A percentile compares a stretch with the other conserved stretches of the same genome.
Conservation (phyloP, 1,140 invertebrate genomes). For the Drosophila sulfurigaster region DNA sequence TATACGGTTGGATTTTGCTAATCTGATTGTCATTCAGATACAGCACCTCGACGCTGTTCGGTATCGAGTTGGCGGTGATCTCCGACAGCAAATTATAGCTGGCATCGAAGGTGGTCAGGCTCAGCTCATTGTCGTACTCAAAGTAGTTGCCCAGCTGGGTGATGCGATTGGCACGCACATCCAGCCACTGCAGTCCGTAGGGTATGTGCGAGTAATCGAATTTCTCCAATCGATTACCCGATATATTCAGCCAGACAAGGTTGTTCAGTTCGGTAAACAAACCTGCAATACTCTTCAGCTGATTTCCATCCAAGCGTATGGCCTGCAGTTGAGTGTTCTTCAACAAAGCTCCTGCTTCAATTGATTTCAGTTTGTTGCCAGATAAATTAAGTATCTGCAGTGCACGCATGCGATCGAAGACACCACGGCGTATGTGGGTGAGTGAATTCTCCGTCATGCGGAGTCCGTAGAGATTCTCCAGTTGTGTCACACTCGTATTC, state of each 20-base stretch:
- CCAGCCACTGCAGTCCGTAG: slow-evolving; percentile 94
- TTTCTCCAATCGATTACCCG: slow-evolving; percentile 94
- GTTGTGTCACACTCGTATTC: slow-evolving; percentile 92
- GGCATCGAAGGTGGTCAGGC: slow-evolving; percentile 93
- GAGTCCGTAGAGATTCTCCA: slow-evolving; percentile 92
- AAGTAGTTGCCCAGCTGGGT: slow-evolving; percentile 95
- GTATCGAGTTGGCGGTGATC: slow-evolving; percentile 93
- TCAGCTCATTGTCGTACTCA: slow-evolving; percentile 93
- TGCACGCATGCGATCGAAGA: slow-evolving; percentile 93
- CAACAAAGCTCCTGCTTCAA: slow-evolving; percentile 94
- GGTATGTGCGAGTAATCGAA: slow-evolving; percentile 97
- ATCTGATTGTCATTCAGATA: slow-evolving; percentile 95
- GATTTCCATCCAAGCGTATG: slow-evolving; percentile 94
- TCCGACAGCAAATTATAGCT: slow-evolving; percentile 94
- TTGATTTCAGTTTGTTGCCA: slow-evolving; percentile 93
- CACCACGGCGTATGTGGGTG: slow-evolving; percentile 92
- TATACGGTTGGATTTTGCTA: slow-evolving; percentile 94
- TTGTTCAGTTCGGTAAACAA: slow-evolving; percentile 94
- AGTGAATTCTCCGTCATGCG: slow-evolving; percentile 95
- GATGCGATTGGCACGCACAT: slow-evolving; percentile 95
- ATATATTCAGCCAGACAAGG: slow-evolving; percentile 96
- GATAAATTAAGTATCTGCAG: slow-evolving; percentile 95
- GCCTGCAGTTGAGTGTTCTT: slow-evolving; percentile 93
- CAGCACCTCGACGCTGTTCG: slow-evolving; percentile 93
- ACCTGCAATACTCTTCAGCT: slow-evolving; percentile 92